Evolutionary conservation across 2,888 invertebrate species (phyloP), one percentile per base, ranked within the genome.

Genomic region (Tetragonula carbonaria): DNA sequence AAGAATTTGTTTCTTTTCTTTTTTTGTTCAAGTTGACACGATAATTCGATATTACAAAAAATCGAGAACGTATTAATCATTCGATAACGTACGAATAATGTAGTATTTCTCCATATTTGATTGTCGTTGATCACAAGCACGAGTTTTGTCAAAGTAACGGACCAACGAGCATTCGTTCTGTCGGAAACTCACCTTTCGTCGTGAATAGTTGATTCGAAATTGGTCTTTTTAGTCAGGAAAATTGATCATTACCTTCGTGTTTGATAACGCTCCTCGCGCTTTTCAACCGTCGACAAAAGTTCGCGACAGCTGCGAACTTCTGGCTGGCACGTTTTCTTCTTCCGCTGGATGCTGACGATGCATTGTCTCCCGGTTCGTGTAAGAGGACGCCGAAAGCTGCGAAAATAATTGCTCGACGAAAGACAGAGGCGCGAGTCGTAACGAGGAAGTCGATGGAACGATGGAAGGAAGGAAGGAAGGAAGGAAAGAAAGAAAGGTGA

Each of bases 371-470:
- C 51, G 71, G n/a, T 50, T 82, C 53, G 67, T 74, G 80, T 77
- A 84, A 82, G 71, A 80, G 85, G 85, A 87, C 75, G 85, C 89
- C 92, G 45, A 45, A 93, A 92, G 93, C 93, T 93, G 93, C 92
- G 91, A 93, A 93, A 93, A 93, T 93, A 93, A 93, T 93, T 93
- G 92, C 91, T 90, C 87, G 88, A 86, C 91, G 90, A 90, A 92
- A 93, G 92, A 92, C 91, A 92, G 90, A 85, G 86, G 57, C 80
- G 74, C 76, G 68, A 45, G 45, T 78, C 74, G 51, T 45, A 74
- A 82, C 57, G 74, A 80, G 45, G 45, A 45, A 45, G 78, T 83
- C 63, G 82, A 82, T 76, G 83, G 75, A 75, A 84, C 2, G 33
- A 33, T 33, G 75, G 76, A 80, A 80, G 80, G 85, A 78, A 50